Evolutionary conservation across 2,888 invertebrate genomes (phyloP), one percentile per base, ranked within the genome.

Genomic region (Orthosia gothica): DNA sequence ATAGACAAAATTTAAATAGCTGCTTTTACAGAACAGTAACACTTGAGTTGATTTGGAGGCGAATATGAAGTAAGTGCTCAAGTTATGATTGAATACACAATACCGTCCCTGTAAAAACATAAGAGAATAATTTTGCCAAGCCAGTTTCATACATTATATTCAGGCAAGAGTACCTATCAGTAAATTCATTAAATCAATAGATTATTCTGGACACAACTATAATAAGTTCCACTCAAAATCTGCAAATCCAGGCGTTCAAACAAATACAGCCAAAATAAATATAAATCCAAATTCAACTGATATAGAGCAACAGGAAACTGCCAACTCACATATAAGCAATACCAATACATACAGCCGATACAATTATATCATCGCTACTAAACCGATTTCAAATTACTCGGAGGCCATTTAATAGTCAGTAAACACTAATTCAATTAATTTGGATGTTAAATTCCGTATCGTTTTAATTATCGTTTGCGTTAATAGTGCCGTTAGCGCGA

Each of bases 391-490:
- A 63, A 85, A 88, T 77, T 76, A 82, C 57, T 74, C 64, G 23
- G 54, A 64, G 66, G 67, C 75, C 66, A 74, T 87, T 81, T 84
- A 81, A 76, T 81, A 81, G 82, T 70, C 74, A 58, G 83, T 84
- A 82, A 79, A 85, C 83, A 82, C 80, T 88, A 86, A 84, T 89
- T 84, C 80, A 87, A 86, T 88, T 87, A 83, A 81, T 79, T 74
- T 76, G 62, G 82, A 79, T 84, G 77, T 77, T 79, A 78, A 85
- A 74, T 77, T 80, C 77, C 79, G 77, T 73, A 84, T 84, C 84
- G 83, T 80, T 89, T 85, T 81, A 88, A 87, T 83, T 76, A 77
- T 75, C 75, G 73, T 68, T 72, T 57, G 75, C 72, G 68, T 61
- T 72, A 76, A 86, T 84, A 80, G 59, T 67, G 40, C 55, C 54